A percentile compares a stretch with the other conserved stretches of the same genome.
phyloP scores from a whole-genome alignment of 2,888 invertebrate genomes.

The Polylopha cassiicola region DNA sequence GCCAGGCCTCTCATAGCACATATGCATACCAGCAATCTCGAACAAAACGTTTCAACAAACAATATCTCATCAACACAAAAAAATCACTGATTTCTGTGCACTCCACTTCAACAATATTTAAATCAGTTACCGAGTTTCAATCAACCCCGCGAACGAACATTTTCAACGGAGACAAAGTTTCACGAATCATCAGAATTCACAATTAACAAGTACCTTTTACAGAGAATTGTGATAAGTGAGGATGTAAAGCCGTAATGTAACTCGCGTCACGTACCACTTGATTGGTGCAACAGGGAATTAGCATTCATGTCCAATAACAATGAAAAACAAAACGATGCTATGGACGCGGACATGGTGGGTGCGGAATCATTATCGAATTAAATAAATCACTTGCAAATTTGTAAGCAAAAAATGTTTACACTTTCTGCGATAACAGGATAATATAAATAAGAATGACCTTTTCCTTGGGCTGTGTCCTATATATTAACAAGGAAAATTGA shows the following conservation, averaged over 20 bases:
- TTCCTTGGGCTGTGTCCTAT: constrained; percentile 4
- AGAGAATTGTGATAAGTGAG: constrained; percentile 28
- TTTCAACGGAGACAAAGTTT: constrained; percentile 40
- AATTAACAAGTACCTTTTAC: constrained; percentile 34
- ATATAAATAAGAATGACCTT: constrained; percentile 6
- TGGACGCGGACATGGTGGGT: constrained; percentile 8
- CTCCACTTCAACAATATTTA: constrained; percentile 29
- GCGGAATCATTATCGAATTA: constrained; percentile 1
- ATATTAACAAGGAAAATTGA: constrained; percentile 11
- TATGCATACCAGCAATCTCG: constrained; percentile 67
- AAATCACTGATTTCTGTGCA: constrained; percentile 25
- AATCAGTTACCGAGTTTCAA: constrained; percentile 35
- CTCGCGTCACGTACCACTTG: constrained; percentile 39
- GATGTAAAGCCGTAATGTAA: constrained; percentile 13
- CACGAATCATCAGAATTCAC: constrained; percentile 35
- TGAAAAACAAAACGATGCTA: constrained; percentile 21
- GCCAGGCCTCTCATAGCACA: constrained; percentile 72
- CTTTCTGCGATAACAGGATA: constrained; percentile 2
- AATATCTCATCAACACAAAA: constrained; percentile 25
- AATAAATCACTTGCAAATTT: too few relatives aligned
- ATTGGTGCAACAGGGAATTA: constrained; percentile 33
- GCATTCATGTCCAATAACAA: constrained; percentile 20
- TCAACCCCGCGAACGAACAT: constrained; percentile 70
- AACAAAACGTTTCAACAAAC: constrained; percentile 14
- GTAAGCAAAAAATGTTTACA: constrained; percentile 1